Conservation (phyloP, 2,888 invertebrate species). For the Stenodera caucasica region DNA sequence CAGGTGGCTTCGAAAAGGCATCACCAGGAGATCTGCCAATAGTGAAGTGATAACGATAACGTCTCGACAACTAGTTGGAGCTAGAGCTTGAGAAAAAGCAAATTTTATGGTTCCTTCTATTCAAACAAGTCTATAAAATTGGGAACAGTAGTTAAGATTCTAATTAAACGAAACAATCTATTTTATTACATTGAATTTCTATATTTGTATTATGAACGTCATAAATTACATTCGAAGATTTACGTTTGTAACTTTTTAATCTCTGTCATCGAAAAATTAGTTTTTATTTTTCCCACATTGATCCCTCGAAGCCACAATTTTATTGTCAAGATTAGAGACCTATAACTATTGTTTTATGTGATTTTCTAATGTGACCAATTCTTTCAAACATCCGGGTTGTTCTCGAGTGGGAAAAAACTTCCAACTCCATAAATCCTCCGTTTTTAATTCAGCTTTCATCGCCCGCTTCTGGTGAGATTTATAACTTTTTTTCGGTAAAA, state of each 20-base stretch:
- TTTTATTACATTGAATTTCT: conserved; percentile 10
- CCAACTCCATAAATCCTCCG: conserved; percentile 20
- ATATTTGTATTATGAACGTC: conserved; percentile 6
- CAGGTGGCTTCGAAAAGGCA: background rate
- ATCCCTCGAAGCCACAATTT: background rate
- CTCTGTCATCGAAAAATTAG: background rate
- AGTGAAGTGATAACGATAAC: too few relatives aligned
- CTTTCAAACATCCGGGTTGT: background rate
- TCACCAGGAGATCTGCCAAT: background rate
- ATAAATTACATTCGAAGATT: background rate
- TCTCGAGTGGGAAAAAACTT: background rate
- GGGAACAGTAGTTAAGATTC: conserved; percentile 28
- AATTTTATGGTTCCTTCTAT: background rate
- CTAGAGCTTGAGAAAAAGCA: too few relatives aligned
- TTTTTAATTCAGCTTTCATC: conserved; percentile 29
- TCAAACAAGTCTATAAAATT: too few relatives aligned
- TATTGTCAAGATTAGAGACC: background rate
- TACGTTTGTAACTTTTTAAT: conserved; percentile 1
- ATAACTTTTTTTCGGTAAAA: conserved; percentile 16
- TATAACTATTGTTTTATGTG: conserved; percentile 8
- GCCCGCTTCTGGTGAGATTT: conserved; percentile 18
- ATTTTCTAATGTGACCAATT: background rate
- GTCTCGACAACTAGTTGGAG: background rate
- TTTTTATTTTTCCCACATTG: background rate
- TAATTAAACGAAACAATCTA: conserved; percentile 7